A percentile compares a stretch with the other conserved stretches of the same genome.
These are phyloP conservation scores for Gephyroberyx darwinii DNA, from an alignment of 2,797 vertebrate species.

Conservation along the genomic window DNA sequence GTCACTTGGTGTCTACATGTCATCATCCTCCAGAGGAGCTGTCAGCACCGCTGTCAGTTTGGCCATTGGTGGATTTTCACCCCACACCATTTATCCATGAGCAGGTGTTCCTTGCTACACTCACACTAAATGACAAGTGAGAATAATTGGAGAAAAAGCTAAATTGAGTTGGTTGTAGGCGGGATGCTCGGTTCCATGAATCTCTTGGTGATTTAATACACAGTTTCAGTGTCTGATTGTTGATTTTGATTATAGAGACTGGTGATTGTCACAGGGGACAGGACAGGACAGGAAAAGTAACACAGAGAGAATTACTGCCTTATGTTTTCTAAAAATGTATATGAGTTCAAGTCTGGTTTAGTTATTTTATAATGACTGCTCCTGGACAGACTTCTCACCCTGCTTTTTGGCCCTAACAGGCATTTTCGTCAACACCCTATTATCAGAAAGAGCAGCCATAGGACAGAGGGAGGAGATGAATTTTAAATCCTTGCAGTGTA, in stretches of 20 bases:
- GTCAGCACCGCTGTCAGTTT: slow-evolving; percentile 69
- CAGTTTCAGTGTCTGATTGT: slow-evolving; percentile 17
- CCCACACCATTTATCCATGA: slow-evolving; percentile 57
- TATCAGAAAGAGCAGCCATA: slow-evolving; percentile 57
- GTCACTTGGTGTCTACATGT: slow-evolving; percentile 70
- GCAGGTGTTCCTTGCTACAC: slow-evolving; percentile 62
- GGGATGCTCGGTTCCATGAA: background rate
- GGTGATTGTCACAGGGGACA: slow-evolving; percentile 39
- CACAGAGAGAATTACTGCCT: slow-evolving; percentile 3
- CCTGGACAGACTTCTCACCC: slow-evolving; percentile 58
- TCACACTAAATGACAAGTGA: slow-evolving; percentile 67
- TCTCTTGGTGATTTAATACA: slow-evolving; percentile 35
- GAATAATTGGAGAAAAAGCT: slow-evolving; percentile 61
- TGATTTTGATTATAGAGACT: slow-evolving; percentile 51
- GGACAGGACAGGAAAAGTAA: slow-evolving; percentile 19
- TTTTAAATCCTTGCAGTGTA: slow-evolving; percentile 44
- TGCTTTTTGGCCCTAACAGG: slow-evolving; percentile 58
- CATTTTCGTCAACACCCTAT: slow-evolving; percentile 58
- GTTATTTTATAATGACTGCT: slow-evolving; percentile 57
- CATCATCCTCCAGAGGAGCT: slow-evolving; percentile 66
- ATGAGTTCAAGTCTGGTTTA: slow-evolving; percentile 39
- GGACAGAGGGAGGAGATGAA: slow-evolving; percentile 46
- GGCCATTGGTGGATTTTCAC: slow-evolving; percentile 65
- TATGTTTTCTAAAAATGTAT: slow-evolving; percentile 45
- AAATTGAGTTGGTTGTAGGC: slow-evolving; percentile 53